Percentiles rank a stretch among this genome's conserved stretches.
These are phyloP conservation scores for Desmodus rotundus DNA, from an alignment of 2,113 vertebrate genomes.

Conservation along the genomic window DNA sequence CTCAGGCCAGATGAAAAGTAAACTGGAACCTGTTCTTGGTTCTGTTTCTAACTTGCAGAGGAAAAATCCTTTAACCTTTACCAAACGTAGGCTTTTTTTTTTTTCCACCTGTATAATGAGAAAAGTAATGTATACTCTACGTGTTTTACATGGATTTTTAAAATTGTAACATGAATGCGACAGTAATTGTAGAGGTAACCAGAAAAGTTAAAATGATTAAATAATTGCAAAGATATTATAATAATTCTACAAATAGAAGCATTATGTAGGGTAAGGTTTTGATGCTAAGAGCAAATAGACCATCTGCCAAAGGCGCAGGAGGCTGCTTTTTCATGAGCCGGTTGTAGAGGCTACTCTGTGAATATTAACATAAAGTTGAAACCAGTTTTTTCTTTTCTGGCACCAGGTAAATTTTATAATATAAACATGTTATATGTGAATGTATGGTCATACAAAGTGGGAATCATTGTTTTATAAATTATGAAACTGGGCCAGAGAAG, in stretches of 20 bases:
- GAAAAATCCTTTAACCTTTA: conserved; percentile 46
- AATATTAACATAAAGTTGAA: not conserved
- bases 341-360: not conserved
- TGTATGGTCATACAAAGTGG: not conserved
- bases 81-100: not conserved
- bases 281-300: not conserved
- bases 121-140: not conserved
- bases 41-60: not conserved
- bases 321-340: not conserved
- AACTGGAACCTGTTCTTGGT: conserved; percentile 1
- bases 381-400: not conserved
- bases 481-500: not conserved
- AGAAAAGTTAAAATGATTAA: conserved; percentile 32
- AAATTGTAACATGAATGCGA: conserved; percentile 24
- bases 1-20: not conserved
- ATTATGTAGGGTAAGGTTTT: not conserved
- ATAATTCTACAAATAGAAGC: not conserved
- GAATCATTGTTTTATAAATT: not conserved
- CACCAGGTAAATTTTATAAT: not conserved
- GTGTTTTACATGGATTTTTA: not conserved
- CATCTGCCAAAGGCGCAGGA: not conserved
- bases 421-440: not conserved
- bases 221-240: conserved; percentile 10
- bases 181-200: not conserved
- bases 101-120: not conserved